Evolutionary conservation across 2,797 vertebrate species (phyloP).

Genomic region (Echeneis naucrates): DNA sequence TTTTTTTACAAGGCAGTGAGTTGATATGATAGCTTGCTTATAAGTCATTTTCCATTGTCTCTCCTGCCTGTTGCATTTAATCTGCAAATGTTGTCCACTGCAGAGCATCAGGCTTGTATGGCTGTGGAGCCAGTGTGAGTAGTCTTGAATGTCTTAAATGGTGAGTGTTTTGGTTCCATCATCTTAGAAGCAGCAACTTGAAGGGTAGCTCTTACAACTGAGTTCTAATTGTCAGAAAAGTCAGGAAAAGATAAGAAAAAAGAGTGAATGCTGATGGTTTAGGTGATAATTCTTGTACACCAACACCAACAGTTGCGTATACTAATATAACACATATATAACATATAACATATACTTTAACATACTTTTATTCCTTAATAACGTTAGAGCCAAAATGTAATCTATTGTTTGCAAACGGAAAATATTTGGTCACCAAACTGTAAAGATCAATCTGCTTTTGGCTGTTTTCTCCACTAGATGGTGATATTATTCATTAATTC

Average conservation of each 20-base stretch:
- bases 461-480: conserved; percentile 64
- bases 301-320: too few relatives aligned
- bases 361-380: not conserved
- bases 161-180: not conserved
- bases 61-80: not conserved
- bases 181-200: not conserved
- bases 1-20: not conserved
- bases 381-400: not conserved
- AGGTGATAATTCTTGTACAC: conserved; percentile 1
- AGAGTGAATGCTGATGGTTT: not conserved
- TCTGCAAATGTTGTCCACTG: not conserved
- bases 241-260: conserved; percentile 5
- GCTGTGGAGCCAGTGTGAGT: not conserved
- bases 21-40: not conserved
- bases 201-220: not conserved
- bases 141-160: not conserved
- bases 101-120: not conserved
- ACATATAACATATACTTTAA: not conserved
- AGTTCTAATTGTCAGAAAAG: not conserved
- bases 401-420: not conserved
- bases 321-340: conserved; percentile 14
- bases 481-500: too few relatives aligned
- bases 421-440: not conserved
- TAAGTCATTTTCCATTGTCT: not conserved
- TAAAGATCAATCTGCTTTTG: not conserved